Evolutionary conservation across 1,140 invertebrate genomes (phyloP).

Genomic region (Ptiloglossa arizonensis): DNA sequence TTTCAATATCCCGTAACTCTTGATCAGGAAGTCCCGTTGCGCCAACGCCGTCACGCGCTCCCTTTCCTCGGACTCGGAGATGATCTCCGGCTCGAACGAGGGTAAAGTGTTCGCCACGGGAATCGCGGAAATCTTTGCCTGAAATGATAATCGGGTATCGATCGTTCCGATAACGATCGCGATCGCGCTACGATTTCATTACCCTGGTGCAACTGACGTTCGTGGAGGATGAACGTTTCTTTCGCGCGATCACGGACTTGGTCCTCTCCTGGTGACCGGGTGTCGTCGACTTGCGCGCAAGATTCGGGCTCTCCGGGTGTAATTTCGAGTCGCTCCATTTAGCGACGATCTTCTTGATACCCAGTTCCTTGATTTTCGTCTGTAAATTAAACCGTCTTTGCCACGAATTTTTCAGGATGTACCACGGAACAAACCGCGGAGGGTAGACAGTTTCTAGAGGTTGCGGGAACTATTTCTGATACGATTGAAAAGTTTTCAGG

Average conservation of each 20-base stretch:
- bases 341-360: constrained; percentile 62
- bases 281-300: not conserved
- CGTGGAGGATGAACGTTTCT: not conserved
- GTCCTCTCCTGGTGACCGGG: constrained; percentile 7
- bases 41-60: constrained; percentile 83
- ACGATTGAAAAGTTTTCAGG: too few species aligned
- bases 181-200: too few species aligned
- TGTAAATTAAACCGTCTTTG: constrained; percentile 29
- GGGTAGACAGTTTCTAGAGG: too few species aligned
- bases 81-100: constrained; percentile 85
- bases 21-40: constrained; percentile 85
- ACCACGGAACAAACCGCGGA: too few species aligned
- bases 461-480: too few species aligned
- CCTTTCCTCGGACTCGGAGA: constrained; percentile 85
- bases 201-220: constrained; percentile 3
- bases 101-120: constrained; percentile 39
- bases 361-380: constrained; percentile 69
- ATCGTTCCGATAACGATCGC: too few species aligned
- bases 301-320: constrained; percentile 58
- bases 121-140: constrained; percentile 34
- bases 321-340: constrained; percentile 71
- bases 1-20: constrained; percentile 85
- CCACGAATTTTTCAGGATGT: too few species aligned
- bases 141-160: too few species aligned
- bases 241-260: constrained; percentile 7